phyloP scores from a whole-genome alignment of 2,113 vertebrate genomes.

The Microcebus lehilahytsara region DNA sequence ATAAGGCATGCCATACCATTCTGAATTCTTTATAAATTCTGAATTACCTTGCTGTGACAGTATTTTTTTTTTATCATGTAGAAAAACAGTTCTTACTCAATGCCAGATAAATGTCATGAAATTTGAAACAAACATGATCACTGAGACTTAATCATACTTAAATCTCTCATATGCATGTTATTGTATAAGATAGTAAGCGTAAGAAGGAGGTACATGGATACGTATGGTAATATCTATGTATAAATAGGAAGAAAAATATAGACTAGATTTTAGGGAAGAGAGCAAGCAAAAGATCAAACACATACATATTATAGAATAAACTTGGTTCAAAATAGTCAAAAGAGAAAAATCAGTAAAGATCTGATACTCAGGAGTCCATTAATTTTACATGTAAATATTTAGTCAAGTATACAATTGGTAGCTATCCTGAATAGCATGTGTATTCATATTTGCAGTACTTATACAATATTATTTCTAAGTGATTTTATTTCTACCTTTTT shows the following conservation, averaged over 20 bases:
- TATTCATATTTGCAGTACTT: neutral
- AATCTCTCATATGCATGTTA: neutral
- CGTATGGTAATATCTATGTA: neutral
- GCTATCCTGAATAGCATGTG: neutral
- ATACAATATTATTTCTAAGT: neutral
- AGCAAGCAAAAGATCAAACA: neutral
- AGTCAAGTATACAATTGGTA: neutral
- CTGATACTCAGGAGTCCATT: neutral
- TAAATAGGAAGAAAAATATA: neutral
- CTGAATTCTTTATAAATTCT: constrained; percentile 73
- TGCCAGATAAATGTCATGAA: neutral
- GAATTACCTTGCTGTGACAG: constrained; percentile 57
- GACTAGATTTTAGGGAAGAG: neutral
- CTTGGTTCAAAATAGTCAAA: neutral
- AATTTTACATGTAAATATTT: neutral
- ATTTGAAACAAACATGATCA: neutral
- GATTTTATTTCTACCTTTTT: neutral
- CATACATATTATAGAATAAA: neutral
- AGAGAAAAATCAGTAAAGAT: neutral
- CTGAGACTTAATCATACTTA: neutral
- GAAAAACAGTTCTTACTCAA: constrained; percentile 41
- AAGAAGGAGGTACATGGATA: neutral
- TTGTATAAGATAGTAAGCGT: neutral
- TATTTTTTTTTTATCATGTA: constrained; percentile 46
- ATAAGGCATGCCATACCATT: constrained; percentile 32